Evolutionary conservation across 2,113 vertebrate species (phyloP).

Genomic region (Gobio gobio): DNA sequence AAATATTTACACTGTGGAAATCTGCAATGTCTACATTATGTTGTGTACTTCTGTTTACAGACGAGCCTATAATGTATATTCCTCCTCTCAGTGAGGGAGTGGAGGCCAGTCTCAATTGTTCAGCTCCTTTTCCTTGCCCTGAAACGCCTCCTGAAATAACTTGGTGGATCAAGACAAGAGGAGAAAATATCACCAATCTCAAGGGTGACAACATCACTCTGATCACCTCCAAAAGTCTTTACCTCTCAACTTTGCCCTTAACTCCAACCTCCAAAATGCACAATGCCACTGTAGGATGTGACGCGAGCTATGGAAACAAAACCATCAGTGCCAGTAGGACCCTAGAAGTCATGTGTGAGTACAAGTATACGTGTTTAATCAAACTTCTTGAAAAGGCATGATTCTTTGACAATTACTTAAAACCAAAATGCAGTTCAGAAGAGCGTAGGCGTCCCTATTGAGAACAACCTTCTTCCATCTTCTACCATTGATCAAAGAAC

Average conservation of each 20-base stretch:
- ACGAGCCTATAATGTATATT: conserved; percentile 55
- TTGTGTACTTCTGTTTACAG: neutral
- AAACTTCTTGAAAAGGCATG: too few relatives aligned
- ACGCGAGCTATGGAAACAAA: conserved; percentile 16
- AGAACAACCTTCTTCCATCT: neutral
- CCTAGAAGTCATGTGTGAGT: conserved; percentile 61
- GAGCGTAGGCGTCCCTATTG: neutral
- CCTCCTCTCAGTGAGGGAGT: conserved; percentile 57
- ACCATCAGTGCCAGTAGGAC: conserved; percentile 22
- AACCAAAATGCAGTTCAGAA: neutral
- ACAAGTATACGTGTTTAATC: neutral
- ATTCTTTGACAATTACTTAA: neutral
- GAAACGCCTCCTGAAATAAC: conserved; percentile 46
- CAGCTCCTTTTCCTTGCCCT: conserved; percentile 63
- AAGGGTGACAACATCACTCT: neutral
- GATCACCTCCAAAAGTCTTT: neutral
- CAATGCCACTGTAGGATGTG: conserved; percentile 49
- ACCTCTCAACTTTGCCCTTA: conserved; percentile 57
- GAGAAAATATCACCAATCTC: neutral
- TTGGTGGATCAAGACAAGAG: conserved; percentile 54
- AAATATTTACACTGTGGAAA: too few relatives aligned
- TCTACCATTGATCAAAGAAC: neutral
- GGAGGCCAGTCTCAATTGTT: conserved; percentile 59
- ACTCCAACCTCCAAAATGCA: conserved; percentile 54
- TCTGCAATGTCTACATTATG: neutral